A percentile compares a stretch with the other conserved stretches of the same genome.
Evolutionary conservation across 2,888 invertebrate species (phyloP).

Genomic region (Drosophila pseudotalamancana): DNA sequence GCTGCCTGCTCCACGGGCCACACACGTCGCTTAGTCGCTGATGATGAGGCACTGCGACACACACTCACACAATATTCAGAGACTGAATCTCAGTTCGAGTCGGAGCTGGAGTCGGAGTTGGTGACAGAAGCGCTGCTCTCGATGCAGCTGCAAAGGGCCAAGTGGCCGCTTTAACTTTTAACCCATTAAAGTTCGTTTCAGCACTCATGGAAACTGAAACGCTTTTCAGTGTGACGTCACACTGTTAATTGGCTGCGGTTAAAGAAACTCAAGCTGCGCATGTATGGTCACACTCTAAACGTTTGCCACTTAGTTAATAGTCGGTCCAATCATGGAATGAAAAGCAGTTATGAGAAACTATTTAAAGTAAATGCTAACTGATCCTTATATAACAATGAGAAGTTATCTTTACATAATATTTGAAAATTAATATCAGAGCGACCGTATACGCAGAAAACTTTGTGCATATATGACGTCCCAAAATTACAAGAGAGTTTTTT

Average conservation of each 20-base stretch:
- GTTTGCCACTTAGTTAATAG: too few species aligned
- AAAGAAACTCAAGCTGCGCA: neutral
- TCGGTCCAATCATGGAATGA: too few species aligned
- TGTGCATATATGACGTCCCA: too few species aligned
- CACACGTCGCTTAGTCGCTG: constrained; percentile 59
- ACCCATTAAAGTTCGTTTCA: constrained; percentile 43
- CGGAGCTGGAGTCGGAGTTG: constrained; percentile 23
- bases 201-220: constrained; percentile 22
- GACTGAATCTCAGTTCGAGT: constrained; percentile 1
- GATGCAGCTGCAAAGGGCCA: constrained; percentile 28
- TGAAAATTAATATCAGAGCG: too few species aligned
- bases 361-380: too few species aligned
- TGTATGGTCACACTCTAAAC: neutral
- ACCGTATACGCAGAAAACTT: too few species aligned
- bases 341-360: too few species aligned
- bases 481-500: too few species aligned
- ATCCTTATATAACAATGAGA: too few species aligned
- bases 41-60: constrained; percentile 50
- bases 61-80: constrained; percentile 19
- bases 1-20: constrained; percentile 44
- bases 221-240: neutral
- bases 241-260: neutral
- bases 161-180: constrained; percentile 27
- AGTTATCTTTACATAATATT: too few species aligned
- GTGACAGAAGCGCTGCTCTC: constrained; percentile 65